Percentiles rank a stretch among this genome's conserved stretches.
Evolutionary conservation across 1,140 invertebrate genomes (phyloP).

Genomic region (Drosophila asahinai): DNA sequence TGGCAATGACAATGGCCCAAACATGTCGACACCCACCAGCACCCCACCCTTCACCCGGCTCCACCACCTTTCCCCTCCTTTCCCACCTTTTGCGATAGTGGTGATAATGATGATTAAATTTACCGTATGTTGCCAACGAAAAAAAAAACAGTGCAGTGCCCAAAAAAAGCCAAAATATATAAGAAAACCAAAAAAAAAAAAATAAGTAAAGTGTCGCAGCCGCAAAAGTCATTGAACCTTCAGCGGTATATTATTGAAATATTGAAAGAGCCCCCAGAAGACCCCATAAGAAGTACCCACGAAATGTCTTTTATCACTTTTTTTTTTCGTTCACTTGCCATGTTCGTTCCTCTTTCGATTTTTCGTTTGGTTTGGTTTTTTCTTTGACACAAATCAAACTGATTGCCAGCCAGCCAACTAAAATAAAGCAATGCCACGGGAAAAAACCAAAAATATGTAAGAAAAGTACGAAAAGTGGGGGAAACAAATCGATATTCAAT

Average conservation of each 20-base stretch:
- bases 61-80: not conserved
- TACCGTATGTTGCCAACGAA: slow-evolving; percentile 53
- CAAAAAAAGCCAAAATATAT: not conserved
- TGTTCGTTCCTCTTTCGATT: slow-evolving; percentile 30
- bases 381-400: slow-evolving; percentile 63
- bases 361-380: slow-evolving; percentile 21
- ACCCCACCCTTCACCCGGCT: not conserved
- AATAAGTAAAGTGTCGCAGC: slow-evolving; percentile 54
- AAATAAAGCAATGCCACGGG: slow-evolving; percentile 12
- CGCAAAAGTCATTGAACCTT: slow-evolving; percentile 68
- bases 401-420: slow-evolving; percentile 50
- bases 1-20: slow-evolving; percentile 51
- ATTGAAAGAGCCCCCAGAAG: slow-evolving; percentile 44
- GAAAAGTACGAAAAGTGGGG: slow-evolving; percentile 3
- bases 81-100: slow-evolving; percentile 32
- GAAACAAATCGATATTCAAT: slow-evolving; percentile 35
- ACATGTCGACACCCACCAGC: slow-evolving; percentile 11
- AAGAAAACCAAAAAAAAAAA: slow-evolving; percentile 14
- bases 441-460: not conserved
- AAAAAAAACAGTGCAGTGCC: not conserved
- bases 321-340: slow-evolving; percentile 20
- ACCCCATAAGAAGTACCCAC: slow-evolving; percentile 8
- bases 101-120: slow-evolving; percentile 79
- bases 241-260: slow-evolving; percentile 64
- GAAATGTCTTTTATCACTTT: slow-evolving; percentile 39